Evolutionary conservation across 2,113 vertebrate species (phyloP).

Genomic region (Vidua macroura): DNA sequence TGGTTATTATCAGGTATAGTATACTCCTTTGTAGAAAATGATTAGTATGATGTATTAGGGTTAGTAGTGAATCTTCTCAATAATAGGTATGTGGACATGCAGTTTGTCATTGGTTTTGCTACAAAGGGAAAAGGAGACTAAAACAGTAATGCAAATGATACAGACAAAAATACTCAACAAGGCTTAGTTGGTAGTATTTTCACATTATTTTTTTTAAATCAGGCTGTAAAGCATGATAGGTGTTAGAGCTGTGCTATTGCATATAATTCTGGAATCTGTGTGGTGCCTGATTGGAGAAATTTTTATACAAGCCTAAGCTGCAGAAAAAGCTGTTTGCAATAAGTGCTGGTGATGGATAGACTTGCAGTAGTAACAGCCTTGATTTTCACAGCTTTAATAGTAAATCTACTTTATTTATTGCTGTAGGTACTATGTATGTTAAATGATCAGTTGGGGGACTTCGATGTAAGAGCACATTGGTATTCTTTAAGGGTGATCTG

Average conservation of each 20-base stretch:
- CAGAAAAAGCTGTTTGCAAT: conserved; percentile 13
- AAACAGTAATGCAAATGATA: neutral
- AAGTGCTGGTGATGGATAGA: neutral
- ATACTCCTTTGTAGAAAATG: conserved; percentile 10
- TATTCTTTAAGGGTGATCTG: neutral
- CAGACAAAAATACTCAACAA: neutral
- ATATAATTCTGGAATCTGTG: conserved; percentile 33
- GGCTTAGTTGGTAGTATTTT: conserved; percentile 58
- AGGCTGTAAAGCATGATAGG: conserved; percentile 27
- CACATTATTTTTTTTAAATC: conserved; percentile 28
- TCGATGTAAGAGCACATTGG: neutral
- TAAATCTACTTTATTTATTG: neutral
- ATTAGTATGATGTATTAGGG: conserved; percentile 20
- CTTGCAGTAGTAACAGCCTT: neutral
- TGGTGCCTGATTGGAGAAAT: conserved; percentile 24
- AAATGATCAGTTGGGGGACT: neutral
- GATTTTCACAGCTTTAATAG: neutral
- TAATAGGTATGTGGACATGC: neutral
- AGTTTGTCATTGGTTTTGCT: neutral
- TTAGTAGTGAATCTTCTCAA: neutral
- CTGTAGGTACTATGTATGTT: neutral
- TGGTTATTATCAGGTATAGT: conserved; percentile 35
- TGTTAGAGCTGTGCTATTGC: conserved; percentile 51
- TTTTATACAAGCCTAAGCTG: conserved; percentile 25
- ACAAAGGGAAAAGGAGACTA: neutral